A percentile compares a stretch with the other conserved stretches of the same genome.
phyloP scores from a whole-genome alignment of 2,113 vertebrate species.

The Malaclemys terrapin region DNA sequence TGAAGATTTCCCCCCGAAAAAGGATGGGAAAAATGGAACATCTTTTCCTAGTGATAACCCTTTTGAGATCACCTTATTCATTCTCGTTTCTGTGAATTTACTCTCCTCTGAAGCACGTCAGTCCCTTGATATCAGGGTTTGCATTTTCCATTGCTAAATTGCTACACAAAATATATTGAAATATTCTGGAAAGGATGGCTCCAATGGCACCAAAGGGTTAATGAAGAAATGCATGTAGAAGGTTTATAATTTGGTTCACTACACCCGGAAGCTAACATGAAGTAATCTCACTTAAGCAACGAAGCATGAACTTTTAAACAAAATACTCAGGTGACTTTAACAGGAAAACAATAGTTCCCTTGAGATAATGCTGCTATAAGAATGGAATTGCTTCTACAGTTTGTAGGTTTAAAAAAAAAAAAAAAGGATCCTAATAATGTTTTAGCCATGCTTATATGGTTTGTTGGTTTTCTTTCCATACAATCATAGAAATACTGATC shows the following conservation, averaged over 20 bases:
- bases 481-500: not conserved
- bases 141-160: not conserved
- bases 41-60: not conserved
- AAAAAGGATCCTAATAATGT: not conserved
- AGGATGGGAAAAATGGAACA: not conserved
- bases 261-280: not conserved
- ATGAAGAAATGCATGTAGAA: not conserved
- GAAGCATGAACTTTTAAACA: not conserved
- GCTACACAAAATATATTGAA: not conserved
- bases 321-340: not conserved
- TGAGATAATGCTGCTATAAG: not conserved
- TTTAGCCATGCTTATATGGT: not conserved
- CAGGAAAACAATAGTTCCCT: not conserved
- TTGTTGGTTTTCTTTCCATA: conserved; percentile 9
- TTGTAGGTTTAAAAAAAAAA: not conserved
- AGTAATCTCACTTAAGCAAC: not conserved
- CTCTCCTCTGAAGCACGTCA: not conserved
- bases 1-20: not conserved
- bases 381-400: not conserved
- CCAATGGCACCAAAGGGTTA: not conserved
- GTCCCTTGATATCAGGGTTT: not conserved
- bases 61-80: not conserved
- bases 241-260: not conserved
- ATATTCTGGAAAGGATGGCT: not conserved
- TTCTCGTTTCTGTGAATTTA: not conserved